Evolutionary conservation across 23 tunicate species (phyloP), one percentile per base, ranked within the genome.

Genomic region (Trididemnum clinides): DNA sequence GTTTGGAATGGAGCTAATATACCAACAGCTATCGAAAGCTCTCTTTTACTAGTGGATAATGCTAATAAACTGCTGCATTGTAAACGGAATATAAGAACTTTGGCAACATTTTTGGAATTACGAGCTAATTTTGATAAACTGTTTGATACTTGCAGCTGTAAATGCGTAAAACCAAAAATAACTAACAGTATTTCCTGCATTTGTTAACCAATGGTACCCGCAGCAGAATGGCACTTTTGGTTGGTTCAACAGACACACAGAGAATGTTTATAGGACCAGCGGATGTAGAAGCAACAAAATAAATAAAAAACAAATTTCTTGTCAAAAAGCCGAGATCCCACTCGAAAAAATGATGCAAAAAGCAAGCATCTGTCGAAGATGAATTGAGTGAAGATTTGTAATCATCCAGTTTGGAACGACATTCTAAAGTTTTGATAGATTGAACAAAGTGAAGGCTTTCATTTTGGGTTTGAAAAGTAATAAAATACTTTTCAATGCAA

Each of bases 141-240:
- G 25, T 59, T 59, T 59, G 66, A 59, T 59, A 59, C 22, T 59
- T n/a, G 66, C 25, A 59, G 66, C 22, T 59, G 21, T n/a, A 59
- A 10, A n/a, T 59, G 25, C 22, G 66, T 59, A 3, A 28, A 59
- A 59, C 21, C 27, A 12, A 59, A 59, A 59, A n/a, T 59, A 3
- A 12, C 25, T 12, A 28, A 59, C 66, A 19, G 66, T 3, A 59
- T 4, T 59, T 25, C 66, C 20, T 59, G 66, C 66, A 59, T 28
- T 59, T 59, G 66, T n/a, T 19, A 59, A 59, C 20, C 25, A 19
- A 59, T 3, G 22, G 66, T 59, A 10, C 66, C 66, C 22, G 66
- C 25, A 10, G 25, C 66, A 59, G 66, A 59, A 59, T n/a, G 66
- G 66, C 66, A 59, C 20, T 59, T 59, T 59, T 59, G 66, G 66